A percentile compares a stretch with the other conserved stretches of the same genome.
phyloP scores from a whole-genome alignment of 2,113 vertebrate species.

The Piaya cayana region DNA sequence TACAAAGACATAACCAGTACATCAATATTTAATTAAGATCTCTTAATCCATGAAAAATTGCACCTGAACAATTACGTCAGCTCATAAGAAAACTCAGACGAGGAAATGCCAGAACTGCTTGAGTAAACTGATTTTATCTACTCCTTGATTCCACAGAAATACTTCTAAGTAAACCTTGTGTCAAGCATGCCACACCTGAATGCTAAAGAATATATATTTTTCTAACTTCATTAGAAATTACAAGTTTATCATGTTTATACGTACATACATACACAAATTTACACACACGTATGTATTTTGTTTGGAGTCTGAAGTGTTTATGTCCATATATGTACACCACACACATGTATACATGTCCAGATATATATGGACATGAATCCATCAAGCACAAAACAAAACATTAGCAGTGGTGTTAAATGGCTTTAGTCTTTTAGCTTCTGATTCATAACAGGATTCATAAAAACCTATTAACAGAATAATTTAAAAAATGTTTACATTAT shows the following conservation, averaged over 20 bases:
- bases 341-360: rapidly evolving
- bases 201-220: neutral
- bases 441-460: neutral
- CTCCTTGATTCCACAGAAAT: neutral
- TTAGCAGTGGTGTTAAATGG: neutral
- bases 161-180: neutral
- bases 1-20: neutral
- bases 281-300: neutral
- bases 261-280: neutral
- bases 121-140: neutral
- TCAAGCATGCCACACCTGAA: neutral
- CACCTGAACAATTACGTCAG: neutral
- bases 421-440: neutral
- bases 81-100: neutral
- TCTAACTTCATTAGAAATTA: neutral
- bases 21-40: neutral
- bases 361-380: neutral
- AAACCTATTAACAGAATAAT: neutral
- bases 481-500: neutral
- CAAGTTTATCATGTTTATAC: neutral
- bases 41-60: neutral
- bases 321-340: rapidly evolving
- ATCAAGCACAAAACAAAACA: neutral
- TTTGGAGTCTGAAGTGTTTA: neutral
- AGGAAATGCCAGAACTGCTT: neutral